Conservation (phyloP, 2,888 invertebrate species). For the Stegophylla sp. region DNA sequence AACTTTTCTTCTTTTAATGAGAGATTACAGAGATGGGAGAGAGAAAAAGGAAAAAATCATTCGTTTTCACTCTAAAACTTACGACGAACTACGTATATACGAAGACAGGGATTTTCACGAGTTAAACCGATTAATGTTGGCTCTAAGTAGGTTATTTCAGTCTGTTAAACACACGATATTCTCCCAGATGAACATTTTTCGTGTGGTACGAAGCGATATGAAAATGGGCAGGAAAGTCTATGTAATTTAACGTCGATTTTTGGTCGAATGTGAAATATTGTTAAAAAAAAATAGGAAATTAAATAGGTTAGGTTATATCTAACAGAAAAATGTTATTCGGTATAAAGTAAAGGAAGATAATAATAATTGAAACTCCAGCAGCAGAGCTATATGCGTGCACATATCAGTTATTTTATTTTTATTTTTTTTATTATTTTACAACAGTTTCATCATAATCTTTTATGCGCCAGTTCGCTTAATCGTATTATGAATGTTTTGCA, state of each 20-base stretch:
- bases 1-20: slow-evolving; percentile 14
- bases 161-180: slow-evolving; percentile 45
- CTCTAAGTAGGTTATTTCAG: slow-evolving; percentile 46
- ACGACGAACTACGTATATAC: not conserved
- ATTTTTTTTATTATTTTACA: no score
- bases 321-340: not conserved
- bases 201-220: not conserved
- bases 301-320: no score
- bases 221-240: not conserved
- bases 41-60: slow-evolving; percentile 3
- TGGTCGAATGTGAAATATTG: not conserved
- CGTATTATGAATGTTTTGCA: no score
- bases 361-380: not conserved
- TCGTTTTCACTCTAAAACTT: slow-evolving; percentile 3
- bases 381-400: no score
- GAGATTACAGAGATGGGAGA: no score
- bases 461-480: no score
- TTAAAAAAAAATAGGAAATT: no score
- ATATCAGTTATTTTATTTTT: no score
- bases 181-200: slow-evolving; percentile 35
- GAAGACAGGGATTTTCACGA: slow-evolving; percentile 10
- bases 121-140: slow-evolving; percentile 36
- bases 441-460: no score
- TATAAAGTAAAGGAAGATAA: no score
- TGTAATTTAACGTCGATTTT: not conserved